phyloP scores from a whole-genome alignment of 2,797 vertebrate genomes.

The Diglossa cyanea region DNA sequence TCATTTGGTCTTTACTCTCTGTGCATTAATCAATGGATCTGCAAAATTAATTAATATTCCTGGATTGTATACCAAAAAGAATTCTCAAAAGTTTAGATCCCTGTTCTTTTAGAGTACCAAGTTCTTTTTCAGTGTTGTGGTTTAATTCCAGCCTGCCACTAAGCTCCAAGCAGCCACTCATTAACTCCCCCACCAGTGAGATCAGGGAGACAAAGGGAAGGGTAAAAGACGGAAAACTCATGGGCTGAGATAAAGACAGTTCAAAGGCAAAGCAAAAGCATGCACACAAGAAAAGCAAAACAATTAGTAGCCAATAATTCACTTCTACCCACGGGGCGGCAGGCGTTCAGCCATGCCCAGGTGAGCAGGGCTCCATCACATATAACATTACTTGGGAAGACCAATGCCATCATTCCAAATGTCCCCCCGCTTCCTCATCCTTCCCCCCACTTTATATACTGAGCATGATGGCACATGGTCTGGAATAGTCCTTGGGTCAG shows the following conservation, averaged over 20 bases:
- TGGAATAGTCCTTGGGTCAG: background rate
- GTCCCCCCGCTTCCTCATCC: background rate
- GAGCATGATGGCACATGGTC: background rate
- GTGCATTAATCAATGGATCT: background rate
- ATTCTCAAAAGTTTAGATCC: background rate
- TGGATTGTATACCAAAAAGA: background rate
- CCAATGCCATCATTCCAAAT: background rate
- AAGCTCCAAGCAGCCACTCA: rapidly evolving
- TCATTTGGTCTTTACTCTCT: background rate
- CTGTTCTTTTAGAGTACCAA: background rate
- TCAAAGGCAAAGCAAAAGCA: background rate
- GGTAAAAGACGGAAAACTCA: background rate
- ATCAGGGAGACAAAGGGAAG: background rate
- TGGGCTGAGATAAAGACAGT: background rate
- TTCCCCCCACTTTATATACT: background rate
- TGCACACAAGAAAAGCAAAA: background rate
- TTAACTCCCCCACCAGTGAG: background rate
- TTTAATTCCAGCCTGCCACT: background rate
- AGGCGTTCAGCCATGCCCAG: background rate
- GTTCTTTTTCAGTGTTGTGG: background rate
- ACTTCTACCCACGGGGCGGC: background rate
- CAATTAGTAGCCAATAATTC: background rate
- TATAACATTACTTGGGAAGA: background rate
- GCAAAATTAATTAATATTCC: background rate
- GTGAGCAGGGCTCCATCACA: background rate